Conservation (phyloP, 2,888 invertebrate genomes). For the Tolmerus cingulatus region DNA sequence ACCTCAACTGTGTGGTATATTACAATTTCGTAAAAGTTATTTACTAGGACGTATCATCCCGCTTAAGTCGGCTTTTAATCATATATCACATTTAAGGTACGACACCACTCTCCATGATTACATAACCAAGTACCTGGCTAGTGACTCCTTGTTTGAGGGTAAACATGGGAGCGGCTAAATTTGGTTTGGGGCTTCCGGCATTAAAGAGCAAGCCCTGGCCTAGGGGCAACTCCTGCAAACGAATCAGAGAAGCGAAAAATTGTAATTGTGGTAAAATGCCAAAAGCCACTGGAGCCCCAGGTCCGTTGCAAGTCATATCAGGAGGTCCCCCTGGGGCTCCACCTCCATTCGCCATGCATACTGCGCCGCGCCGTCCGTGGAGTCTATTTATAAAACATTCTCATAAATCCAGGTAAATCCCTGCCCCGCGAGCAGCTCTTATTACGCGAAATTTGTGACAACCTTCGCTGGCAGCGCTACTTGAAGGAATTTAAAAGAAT, state of each 20-base stretch:
- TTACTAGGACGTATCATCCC: background rate
- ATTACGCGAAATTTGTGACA: slow-evolving; percentile 15
- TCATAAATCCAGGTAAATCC: background rate
- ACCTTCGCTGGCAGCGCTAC: background rate
- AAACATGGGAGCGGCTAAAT: background rate
- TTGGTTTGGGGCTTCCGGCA: background rate
- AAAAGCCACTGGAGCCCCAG: background rate
- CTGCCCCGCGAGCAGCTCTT: background rate
- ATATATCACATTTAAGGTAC: background rate
- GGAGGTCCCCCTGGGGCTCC: background rate
- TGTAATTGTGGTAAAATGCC: slow-evolving; percentile 25
- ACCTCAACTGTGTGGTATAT: background rate
- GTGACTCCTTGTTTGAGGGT: background rate
- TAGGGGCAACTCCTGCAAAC: background rate
- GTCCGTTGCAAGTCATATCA: background rate
- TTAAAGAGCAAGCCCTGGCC: background rate
- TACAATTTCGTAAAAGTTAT: background rate
- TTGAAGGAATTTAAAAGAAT: slow-evolving; percentile 28
- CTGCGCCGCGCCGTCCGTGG: background rate
- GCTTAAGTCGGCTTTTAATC: background rate
- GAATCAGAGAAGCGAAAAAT: background rate
- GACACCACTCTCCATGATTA: background rate
- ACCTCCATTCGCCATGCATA: background rate
- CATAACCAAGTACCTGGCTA: background rate
- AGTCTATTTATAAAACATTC: background rate